Percentiles rank a stretch among this genome's conserved stretches.
Evolutionary conservation across 2,797 vertebrate genomes (phyloP).

Genomic region (Melanotaenia maccullochi): DNA sequence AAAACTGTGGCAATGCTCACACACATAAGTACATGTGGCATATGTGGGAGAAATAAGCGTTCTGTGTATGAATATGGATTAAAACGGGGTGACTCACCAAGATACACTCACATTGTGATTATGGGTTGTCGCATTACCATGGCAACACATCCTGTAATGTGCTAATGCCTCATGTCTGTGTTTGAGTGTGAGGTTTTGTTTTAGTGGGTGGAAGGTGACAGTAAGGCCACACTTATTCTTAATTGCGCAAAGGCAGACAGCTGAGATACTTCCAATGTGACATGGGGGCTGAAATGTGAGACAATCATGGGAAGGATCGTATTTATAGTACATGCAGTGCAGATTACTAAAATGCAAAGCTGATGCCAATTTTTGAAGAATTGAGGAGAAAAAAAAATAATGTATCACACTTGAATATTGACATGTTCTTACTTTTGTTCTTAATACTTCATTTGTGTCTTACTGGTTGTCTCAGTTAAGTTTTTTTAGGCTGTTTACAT

Average conservation of each 20-base stretch:
- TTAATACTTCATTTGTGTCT: not conserved
- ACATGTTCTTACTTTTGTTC: not conserved
- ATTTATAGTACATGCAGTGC: constrained; percentile 2
- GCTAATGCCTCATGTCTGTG: constrained; percentile 36
- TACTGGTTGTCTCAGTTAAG: not conserved
- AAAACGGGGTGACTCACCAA: constrained; percentile 69
- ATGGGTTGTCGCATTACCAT: constrained; percentile 68
- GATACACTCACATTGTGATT: constrained; percentile 61
- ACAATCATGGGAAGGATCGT: constrained; percentile 12
- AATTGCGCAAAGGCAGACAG: constrained; percentile 37
- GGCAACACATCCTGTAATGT: constrained; percentile 70
- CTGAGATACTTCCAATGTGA: constrained; percentile 33
- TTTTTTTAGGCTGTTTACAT: not conserved
- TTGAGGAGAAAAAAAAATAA: not conserved
- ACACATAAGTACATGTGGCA: not conserved
- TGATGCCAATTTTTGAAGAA: constrained; percentile 8
- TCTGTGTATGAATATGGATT: constrained; percentile 59
- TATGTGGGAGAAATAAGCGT: constrained; percentile 27
- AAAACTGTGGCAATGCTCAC: not conserved
- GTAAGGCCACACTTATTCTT: constrained; percentile 36
- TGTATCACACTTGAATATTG: not conserved
- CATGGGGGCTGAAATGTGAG: constrained; percentile 16
- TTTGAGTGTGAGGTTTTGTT: constrained; percentile 36
- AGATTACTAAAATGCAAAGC: not conserved
- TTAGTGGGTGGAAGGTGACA: constrained; percentile 54